Base-by-base conservation (phyloP, 2,888 invertebrate species). In the Tromatobia lineatoria region DNA sequence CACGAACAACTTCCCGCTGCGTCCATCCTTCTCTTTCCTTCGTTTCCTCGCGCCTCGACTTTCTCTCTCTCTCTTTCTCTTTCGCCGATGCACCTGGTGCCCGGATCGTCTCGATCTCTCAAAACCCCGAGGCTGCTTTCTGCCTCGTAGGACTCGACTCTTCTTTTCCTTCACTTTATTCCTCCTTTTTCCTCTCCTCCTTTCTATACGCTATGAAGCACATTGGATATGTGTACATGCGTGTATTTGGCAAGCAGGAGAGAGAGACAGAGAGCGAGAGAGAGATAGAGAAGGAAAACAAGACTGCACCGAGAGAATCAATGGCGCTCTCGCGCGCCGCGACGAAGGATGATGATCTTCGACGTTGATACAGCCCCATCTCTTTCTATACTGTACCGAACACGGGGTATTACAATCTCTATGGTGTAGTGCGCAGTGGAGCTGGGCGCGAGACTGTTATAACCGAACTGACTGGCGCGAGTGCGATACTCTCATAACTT, bases 51-150 rank as follows among this genome's bases (percentile, higher is more conserved):
- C 61, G 11, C 25, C 3, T 13, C 80, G 13, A 67, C 77, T 75
- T 57, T 52, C 61, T 80, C 45, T 29, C 29, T 29, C 29, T 45
- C 71, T 52, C 69, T 47, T 80, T 85, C 86, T 75, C 64, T 84
- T 74, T 84, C 78, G 71, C 81, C 83, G 86, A 82, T 86, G 86
- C 86, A 86, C 83, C 75, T 69, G 73, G 76, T 82, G 74, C 61
- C 20, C 54, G 80, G 80, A 78, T 70, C 69, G 71, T 82, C 83
- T 78, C 88, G 88, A 85, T 59, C 67, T 45, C 75, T 34, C 71
- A 23, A 54, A 61, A 57, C 70, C 81, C 54, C 71, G 71, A 80
- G 82, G 80, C 76, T 50, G 52, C 75, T 57, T 64, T 82, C 75
- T 52, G 50, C 73, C 64, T 52, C 79, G 54, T 57, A 59, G 57